phyloP scores from a whole-genome alignment of 2,888 invertebrate genomes.

The Antheraea yamamai region DNA sequence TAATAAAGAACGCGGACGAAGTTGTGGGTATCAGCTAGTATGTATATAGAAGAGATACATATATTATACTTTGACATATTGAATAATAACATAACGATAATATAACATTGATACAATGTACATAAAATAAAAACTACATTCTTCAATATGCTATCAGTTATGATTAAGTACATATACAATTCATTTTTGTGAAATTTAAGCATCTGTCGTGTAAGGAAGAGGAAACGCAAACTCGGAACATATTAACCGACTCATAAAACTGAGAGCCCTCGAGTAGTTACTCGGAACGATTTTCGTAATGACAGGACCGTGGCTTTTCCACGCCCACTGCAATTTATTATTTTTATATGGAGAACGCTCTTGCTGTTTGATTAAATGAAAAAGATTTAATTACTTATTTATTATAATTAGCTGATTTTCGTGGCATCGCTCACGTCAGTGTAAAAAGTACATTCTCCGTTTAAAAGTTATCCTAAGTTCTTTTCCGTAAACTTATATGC shows the following conservation, averaged over 20 bases:
- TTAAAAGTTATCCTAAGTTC: too few relatives aligned
- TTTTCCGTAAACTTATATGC: too few relatives aligned
- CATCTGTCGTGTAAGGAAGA: background rate
- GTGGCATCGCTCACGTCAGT: too few relatives aligned
- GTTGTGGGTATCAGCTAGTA: too few relatives aligned
- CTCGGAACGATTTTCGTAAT: conserved; percentile 17
- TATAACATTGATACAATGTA: too few relatives aligned
- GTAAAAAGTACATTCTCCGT: background rate
- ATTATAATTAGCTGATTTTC: background rate
- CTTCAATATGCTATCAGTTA: too few relatives aligned
- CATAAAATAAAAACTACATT: too few relatives aligned
- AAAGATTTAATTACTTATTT: background rate
- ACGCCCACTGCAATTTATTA: conserved; percentile 7
- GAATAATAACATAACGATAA: too few relatives aligned
- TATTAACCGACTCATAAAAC: conserved; percentile 5
- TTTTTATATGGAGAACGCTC: background rate
- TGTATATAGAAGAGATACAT: too few relatives aligned
- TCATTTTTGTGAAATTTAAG: background rate
- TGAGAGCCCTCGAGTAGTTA: conserved; percentile 1
- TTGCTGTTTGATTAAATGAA: conserved; percentile 1
- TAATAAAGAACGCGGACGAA: too few relatives aligned
- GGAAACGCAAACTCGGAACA: background rate
- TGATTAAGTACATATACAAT: too few relatives aligned
- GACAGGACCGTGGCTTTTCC: background rate
- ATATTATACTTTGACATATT: too few relatives aligned